Conservation (phyloP, 2,888 invertebrate genomes). For the Phyto melanocephala region DNA sequence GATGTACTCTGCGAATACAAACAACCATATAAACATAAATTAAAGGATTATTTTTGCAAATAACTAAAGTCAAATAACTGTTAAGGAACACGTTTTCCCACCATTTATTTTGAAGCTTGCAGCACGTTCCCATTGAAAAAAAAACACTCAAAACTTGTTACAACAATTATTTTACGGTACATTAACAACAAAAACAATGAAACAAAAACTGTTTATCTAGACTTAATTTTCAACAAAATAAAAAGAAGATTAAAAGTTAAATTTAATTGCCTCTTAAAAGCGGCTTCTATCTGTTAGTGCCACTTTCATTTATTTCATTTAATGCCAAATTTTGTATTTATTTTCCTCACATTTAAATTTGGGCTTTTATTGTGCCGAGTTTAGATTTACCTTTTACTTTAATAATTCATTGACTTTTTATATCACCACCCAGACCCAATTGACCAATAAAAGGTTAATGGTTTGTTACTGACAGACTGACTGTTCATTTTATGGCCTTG, state of each 20-base stretch:
- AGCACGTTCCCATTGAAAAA: background rate
- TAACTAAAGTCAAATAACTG: background rate
- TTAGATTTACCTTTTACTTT: background rate
- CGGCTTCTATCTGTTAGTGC: too few relatives aligned
- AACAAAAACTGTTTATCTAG: too few relatives aligned
- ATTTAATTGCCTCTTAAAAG: too few relatives aligned
- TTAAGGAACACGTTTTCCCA: background rate
- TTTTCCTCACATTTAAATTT: background rate
- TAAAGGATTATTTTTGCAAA: conserved; percentile 10
- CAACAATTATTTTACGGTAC: background rate
- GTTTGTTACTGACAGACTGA: background rate
- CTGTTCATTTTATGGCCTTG: conserved; percentile 42
- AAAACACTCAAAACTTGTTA: background rate
- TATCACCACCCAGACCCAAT: background rate
- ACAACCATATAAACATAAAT: background rate
- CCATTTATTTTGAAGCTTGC: background rate
- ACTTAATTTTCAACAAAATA: too few relatives aligned
- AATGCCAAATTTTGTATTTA: background rate
- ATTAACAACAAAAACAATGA: too few relatives aligned
- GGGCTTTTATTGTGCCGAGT: too few relatives aligned
- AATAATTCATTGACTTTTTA: background rate
- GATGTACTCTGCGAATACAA: background rate
- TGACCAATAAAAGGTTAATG: conserved; percentile 37
- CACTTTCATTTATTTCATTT: background rate
- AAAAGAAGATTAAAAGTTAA: too few relatives aligned